Conservation (phyloP, 2,113 vertebrate species). For the Solenodon paradoxus region DNA sequence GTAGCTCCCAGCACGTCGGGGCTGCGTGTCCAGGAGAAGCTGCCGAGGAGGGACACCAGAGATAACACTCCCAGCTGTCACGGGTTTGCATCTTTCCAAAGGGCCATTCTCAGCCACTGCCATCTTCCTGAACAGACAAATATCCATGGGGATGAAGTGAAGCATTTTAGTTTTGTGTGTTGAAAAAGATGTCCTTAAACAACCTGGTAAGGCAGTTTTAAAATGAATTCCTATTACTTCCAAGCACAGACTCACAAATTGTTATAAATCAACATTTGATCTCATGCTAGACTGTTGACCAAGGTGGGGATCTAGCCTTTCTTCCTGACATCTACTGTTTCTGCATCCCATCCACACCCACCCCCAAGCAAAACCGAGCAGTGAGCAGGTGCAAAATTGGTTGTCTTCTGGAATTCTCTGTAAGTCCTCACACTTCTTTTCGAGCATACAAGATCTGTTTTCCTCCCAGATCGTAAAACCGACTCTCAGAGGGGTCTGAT, state of each 20-base stretch:
- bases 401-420: not conserved
- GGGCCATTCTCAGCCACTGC: not conserved
- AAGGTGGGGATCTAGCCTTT: not conserved
- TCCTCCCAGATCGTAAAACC: not conserved
- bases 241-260: slow-evolving; percentile 32
- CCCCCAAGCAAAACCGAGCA: not conserved
- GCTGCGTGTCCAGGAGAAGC: not conserved
- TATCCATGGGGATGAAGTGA: slow-evolving; percentile 53
- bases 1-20: not conserved
- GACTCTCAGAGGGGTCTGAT: slow-evolving; percentile 5
- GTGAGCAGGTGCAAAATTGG: not conserved
- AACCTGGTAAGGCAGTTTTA: slow-evolving; percentile 22
- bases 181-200: slow-evolving; percentile 44
- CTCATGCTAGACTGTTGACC: not conserved
- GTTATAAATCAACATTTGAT: slow-evolving; percentile 42
- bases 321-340: not conserved
- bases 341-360: rapidly evolving
- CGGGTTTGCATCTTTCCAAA: slow-evolving; percentile 46
- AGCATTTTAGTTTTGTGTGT: slow-evolving; percentile 55
- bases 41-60: not conserved
- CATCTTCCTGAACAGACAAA: slow-evolving; percentile 36
- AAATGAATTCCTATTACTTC: slow-evolving; percentile 59
- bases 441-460: not conserved
- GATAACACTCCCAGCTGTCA: not conserved
- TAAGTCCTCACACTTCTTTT: not conserved